phyloP scores from a whole-genome alignment of 1,140 invertebrate species.

The Bicyclus anynana region DNA sequence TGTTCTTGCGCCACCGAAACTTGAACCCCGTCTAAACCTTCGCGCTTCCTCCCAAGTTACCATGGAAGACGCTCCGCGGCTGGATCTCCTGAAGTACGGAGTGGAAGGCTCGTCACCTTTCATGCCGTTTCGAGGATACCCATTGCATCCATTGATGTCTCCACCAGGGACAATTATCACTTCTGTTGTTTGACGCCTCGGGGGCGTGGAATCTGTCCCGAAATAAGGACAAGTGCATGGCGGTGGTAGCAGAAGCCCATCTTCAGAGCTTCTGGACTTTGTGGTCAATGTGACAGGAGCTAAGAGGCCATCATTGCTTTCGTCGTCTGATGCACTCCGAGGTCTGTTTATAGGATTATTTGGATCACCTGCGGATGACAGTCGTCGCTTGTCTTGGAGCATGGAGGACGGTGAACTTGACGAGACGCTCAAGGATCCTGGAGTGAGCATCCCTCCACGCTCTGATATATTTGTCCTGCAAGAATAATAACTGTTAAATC shows the following conservation, averaged over 20 bases:
- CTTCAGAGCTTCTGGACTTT: conserved; percentile 66
- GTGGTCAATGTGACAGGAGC: conserved; percentile 53
- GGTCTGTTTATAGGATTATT: conserved; percentile 53
- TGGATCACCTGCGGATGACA: conserved; percentile 52
- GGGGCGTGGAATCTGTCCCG: conserved; percentile 78
- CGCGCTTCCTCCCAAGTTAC: conserved; percentile 81
- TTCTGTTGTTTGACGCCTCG: conserved; percentile 54
- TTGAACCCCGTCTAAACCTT: conserved; percentile 75
- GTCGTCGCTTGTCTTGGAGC: conserved; percentile 56
- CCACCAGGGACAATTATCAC: conserved; percentile 66
- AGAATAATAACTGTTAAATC: conserved; percentile 14
- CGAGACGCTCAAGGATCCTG: conserved; percentile 63
- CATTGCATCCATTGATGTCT: conserved; percentile 63
- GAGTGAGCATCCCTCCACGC: conserved; percentile 60
- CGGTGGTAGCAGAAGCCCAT: conserved; percentile 80
- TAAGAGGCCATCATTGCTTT: conserved; percentile 60
- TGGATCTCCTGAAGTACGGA: conserved; percentile 59
- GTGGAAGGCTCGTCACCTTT: conserved; percentile 68
- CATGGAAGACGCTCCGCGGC: conserved; percentile 67
- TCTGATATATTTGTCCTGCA: conserved; percentile 61
- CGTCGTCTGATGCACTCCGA: conserved; percentile 66
- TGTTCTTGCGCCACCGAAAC: conserved; percentile 79
- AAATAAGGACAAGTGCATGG: conserved; percentile 89
- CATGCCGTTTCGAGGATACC: conserved; percentile 55
- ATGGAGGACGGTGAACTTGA: conserved; percentile 68